phyloP scores from a whole-genome alignment of 2,797 vertebrate species.

The Basileuterus tristriatus region DNA sequence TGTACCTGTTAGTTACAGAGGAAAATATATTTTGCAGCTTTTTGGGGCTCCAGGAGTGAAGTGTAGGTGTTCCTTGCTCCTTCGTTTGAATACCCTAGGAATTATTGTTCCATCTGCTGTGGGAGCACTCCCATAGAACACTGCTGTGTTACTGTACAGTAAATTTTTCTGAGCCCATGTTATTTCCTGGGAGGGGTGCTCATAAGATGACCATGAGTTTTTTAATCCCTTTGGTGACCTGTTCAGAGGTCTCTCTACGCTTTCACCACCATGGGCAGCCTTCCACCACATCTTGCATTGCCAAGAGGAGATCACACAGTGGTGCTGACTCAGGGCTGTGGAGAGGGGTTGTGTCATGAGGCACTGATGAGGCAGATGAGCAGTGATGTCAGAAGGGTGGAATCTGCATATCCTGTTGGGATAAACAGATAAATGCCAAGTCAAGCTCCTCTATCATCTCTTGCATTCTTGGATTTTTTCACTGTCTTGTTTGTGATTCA shows the following conservation, averaged over 20 bases:
- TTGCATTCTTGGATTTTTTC: neutral
- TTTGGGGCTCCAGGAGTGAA: neutral
- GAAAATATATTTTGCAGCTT: neutral
- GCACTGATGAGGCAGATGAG: neutral
- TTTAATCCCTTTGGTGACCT: neutral
- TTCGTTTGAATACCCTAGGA: neutral
- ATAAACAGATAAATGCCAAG: neutral
- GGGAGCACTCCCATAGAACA: neutral
- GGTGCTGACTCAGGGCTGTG: neutral
- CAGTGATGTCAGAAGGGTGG: slow-evolving; percentile 1
- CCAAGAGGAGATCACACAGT: neutral
- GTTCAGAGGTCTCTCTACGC: neutral
- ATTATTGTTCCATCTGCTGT: neutral
- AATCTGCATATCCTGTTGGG: slow-evolving; percentile 30
- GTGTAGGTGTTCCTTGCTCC: neutral
- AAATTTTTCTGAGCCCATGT: neutral
- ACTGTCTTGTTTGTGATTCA: neutral
- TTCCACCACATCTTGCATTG: neutral
- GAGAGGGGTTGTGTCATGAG: neutral
- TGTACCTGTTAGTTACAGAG: neutral
- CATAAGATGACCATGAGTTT: neutral
- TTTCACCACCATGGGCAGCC: neutral
- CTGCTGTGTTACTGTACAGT: neutral
- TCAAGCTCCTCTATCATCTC: neutral
- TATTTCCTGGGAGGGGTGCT: neutral